Percentiles rank a stretch among this genome's conserved stretches.
phyloP scores from a whole-genome alignment of 2,888 invertebrate species.

The Meghimatium bilineatum region DNA sequence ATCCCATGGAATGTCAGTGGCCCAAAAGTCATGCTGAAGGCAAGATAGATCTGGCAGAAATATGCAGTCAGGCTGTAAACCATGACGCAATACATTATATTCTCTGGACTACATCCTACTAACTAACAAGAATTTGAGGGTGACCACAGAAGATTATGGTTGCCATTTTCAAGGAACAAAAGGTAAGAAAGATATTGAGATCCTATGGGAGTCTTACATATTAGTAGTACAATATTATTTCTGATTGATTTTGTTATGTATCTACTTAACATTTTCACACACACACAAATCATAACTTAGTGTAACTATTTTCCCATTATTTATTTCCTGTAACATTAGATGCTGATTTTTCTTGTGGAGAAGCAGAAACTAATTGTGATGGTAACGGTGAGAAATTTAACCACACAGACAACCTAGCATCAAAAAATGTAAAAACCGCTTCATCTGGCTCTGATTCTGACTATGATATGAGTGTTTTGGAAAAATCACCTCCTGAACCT shows the following conservation, averaged over 20 bases:
- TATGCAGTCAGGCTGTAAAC: no score
- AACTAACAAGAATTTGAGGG: no score
- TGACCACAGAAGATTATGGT: not conserved
- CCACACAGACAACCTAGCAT: not conserved
- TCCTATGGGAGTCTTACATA: not conserved
- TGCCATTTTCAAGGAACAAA: no score
- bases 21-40: no score
- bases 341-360: not conserved
- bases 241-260: not conserved
- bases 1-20: no score
- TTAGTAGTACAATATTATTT: not conserved
- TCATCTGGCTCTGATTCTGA: conserved; percentile 18
- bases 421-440: not conserved
- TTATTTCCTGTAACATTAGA: not conserved
- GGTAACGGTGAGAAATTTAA: not conserved
- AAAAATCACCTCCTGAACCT: not conserved
- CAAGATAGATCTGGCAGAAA: no score
- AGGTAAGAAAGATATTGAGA: not conserved
- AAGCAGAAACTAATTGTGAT: not conserved
- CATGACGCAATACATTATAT: no score
- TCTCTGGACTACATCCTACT: no score
- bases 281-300: not conserved
- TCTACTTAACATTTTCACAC: not conserved
- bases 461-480: conserved; percentile 31
- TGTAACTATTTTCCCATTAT: not conserved